Percentiles rank a stretch among this genome's conserved stretches.
Conservation (phyloP, 2,797 vertebrate species). For the Aphelocoma californica region DNA sequence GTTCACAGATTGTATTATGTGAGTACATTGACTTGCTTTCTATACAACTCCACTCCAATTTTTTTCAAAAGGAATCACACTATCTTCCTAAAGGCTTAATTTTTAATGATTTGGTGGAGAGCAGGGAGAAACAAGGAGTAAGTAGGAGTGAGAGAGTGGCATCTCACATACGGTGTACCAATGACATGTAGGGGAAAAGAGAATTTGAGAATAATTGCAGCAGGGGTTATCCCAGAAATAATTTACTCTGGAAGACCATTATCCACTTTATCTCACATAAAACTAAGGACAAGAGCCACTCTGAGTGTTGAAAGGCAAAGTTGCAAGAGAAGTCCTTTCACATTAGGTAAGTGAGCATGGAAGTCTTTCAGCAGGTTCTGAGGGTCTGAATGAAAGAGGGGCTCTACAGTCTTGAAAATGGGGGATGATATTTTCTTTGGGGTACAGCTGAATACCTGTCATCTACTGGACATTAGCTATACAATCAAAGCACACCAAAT, state of each 20-base stretch:
- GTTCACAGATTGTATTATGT: background rate
- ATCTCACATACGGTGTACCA: background rate
- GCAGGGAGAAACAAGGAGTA: background rate
- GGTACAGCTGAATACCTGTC: background rate
- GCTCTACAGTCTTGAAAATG: background rate
- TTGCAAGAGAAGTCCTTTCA: fast-evolving
- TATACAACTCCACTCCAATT: background rate
- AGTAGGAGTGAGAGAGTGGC: background rate
- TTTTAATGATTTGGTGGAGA: background rate
- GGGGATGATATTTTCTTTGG: background rate
- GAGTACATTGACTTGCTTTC: background rate
- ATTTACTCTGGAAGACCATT: background rate
- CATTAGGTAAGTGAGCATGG: background rate
- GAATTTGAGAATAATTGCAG: background rate
- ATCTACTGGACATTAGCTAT: background rate
- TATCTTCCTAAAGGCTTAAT: background rate
- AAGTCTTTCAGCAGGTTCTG: background rate
- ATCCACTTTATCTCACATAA: background rate
- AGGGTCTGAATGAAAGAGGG: background rate
- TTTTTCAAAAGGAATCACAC: background rate
- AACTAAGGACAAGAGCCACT: background rate
- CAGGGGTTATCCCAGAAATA: background rate
- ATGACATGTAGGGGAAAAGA: background rate
- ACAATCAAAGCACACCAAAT: background rate
- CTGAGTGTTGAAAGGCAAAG: background rate